Evolutionary conservation across 2,113 vertebrate genomes (phyloP).

Genomic region (Psilopogon haemacephalus): DNA sequence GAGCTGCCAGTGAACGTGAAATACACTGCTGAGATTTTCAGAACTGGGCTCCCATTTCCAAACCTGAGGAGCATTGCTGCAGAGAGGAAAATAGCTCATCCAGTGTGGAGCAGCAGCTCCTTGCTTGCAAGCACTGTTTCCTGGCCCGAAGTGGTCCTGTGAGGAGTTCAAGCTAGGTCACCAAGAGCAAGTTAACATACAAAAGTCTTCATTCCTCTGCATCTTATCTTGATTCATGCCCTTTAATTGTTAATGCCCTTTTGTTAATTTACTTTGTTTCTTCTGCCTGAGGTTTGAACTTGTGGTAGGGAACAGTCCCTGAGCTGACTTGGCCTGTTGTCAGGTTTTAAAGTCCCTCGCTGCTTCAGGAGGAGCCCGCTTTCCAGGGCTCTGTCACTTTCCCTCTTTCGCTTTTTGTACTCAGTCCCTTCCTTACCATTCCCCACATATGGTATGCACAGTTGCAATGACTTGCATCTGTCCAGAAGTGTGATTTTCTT

Average conservation of each 20-base stretch:
- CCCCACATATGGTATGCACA: background rate
- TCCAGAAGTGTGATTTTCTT: slow-evolving; percentile 53
- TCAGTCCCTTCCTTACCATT: background rate
- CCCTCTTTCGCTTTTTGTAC: background rate
- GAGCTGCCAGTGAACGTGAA: background rate
- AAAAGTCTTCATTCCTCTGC: background rate
- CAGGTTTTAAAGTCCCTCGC: background rate
- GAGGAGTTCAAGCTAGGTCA: slow-evolving; percentile 43
- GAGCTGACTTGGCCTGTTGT: background rate
- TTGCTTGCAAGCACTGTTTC: background rate
- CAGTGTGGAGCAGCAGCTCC: background rate
- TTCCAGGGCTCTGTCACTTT: slow-evolving; percentile 9
- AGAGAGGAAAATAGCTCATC: background rate
- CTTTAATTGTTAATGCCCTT: slow-evolving; percentile 1
- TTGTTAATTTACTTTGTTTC: slow-evolving; percentile 27
- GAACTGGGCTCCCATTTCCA: background rate
- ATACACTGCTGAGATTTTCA: background rate
- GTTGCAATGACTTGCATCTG: slow-evolving; percentile 49
- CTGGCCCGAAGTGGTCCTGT: background rate
- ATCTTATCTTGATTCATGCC: background rate
- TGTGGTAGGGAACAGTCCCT: background rate
- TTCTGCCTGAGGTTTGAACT: background rate
- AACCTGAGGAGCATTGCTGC: background rate
- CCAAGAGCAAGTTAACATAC: background rate
- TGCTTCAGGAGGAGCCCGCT: background rate